Percentiles rank a stretch among this genome's conserved stretches.
Evolutionary conservation across 2,797 vertebrate genomes (phyloP).

Genomic region (Lophotriccus pileatus): DNA sequence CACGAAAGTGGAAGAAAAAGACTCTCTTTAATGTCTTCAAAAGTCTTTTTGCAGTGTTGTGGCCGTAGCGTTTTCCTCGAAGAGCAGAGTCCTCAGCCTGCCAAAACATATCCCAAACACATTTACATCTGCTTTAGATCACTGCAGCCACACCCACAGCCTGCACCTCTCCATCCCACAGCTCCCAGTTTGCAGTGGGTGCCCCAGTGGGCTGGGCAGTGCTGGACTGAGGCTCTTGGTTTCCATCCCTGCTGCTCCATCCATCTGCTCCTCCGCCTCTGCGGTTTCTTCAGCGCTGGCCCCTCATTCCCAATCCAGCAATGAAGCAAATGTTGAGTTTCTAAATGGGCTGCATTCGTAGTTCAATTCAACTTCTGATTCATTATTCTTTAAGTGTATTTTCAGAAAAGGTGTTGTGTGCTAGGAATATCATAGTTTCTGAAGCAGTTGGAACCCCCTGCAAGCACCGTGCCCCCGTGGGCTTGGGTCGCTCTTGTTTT

Average conservation of each 20-base stretch:
- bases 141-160: background rate
- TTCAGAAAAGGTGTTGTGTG: background rate
- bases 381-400: background rate
- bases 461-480: fast-evolving
- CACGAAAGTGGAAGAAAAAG: background rate
- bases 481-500: background rate
- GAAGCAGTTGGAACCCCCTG: background rate
- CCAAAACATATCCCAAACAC: background rate
- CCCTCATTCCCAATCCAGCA: background rate
- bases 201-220: background rate
- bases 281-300: background rate
- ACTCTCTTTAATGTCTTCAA: background rate
- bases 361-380: background rate
- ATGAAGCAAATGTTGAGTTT: background rate
- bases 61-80: background rate
- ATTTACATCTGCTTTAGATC: background rate
- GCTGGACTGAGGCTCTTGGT: fast-evolving
- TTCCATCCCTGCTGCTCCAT: background rate
- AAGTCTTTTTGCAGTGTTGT: background rate
- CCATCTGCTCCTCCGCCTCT: background rate
- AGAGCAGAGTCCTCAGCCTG: background rate
- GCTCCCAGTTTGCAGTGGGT: background rate
- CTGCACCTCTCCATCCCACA: background rate
- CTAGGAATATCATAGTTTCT: background rate
- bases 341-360: fast-evolving